Conservation (phyloP, 2,888 invertebrate species). For the Mesoligia furuncula region DNA sequence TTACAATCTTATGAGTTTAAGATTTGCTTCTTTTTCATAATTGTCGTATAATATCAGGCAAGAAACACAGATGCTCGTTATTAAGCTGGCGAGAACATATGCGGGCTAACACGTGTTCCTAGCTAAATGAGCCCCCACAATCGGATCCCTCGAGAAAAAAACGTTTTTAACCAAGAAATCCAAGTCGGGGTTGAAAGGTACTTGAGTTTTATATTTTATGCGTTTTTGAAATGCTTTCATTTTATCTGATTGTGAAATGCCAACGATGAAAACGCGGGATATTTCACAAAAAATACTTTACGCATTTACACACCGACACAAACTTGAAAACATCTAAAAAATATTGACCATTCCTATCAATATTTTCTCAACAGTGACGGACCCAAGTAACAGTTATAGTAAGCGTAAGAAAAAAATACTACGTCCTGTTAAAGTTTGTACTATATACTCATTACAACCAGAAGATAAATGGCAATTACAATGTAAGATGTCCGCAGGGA, state of each 20-base stretch:
- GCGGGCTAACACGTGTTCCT: slow-evolving; percentile 87
- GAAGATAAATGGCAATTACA: slow-evolving; percentile 60
- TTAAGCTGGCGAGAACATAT: slow-evolving; percentile 77
- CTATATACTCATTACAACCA: slow-evolving; percentile 43
- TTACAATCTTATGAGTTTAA: slow-evolving; percentile 54
- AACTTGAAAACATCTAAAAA: neutral
- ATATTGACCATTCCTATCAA: neutral
- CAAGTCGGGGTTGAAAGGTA: slow-evolving; percentile 45
- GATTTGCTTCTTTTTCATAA: slow-evolving; percentile 53
- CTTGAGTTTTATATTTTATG: slow-evolving; percentile 43
- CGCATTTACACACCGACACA: neutral
- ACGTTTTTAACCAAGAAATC: slow-evolving; percentile 55
- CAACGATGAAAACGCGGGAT: neutral
- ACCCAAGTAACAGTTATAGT: slow-evolving; percentile 20
- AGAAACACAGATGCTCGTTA: slow-evolving; percentile 79
- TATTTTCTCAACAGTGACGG: slow-evolving; percentile 6
- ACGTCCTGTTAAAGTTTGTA: slow-evolving; percentile 40
- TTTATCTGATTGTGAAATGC: neutral
- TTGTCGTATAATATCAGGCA: slow-evolving; percentile 61
- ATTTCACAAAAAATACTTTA: neutral
- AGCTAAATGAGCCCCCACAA: slow-evolving; percentile 70
- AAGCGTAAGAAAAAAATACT: slow-evolving; percentile 46
- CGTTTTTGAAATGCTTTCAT: neutral
- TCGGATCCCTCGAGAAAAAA: slow-evolving; percentile 72
- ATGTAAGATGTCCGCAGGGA: slow-evolving; percentile 60